Conservation (phyloP, 2,113 vertebrate species). For the Zosterops pallidus region DNA sequence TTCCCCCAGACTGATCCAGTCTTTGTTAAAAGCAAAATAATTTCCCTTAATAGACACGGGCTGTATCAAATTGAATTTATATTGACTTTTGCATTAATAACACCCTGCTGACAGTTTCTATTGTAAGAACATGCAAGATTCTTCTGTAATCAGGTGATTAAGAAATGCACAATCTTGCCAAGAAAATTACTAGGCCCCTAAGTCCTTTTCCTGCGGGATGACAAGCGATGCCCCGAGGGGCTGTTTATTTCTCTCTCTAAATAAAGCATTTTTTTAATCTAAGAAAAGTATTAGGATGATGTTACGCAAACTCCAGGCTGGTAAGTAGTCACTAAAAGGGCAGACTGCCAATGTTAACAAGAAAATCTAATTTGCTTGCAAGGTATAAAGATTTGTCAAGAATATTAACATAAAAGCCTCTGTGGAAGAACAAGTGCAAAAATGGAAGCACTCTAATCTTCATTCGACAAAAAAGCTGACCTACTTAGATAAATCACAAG, state of each 20-base stretch:
- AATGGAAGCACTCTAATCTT: constrained; percentile 82
- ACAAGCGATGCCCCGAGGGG: constrained; percentile 64
- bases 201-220: constrained; percentile 57
- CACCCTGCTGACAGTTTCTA: neutral
- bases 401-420: constrained; percentile 77
- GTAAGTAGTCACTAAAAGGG: constrained; percentile 47
- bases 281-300: constrained; percentile 75
- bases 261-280: constrained; percentile 82
- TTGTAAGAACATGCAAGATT: neutral
- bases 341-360: constrained; percentile 61
- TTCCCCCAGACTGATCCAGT: neutral
- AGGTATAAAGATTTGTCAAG: constrained; percentile 71
- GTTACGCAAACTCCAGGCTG: constrained; percentile 42
- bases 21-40: neutral
- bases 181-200: constrained; percentile 74
- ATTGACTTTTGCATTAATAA: neutral
- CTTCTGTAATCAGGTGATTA: constrained; percentile 79
- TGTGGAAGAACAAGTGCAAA: constrained; percentile 75
- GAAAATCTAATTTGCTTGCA: constrained; percentile 85
- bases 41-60: neutral
- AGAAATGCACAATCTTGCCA: constrained; percentile 64
- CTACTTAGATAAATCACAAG: constrained; percentile 69
- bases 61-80: constrained; percentile 8
- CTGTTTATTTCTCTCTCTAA: constrained; percentile 72
- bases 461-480: constrained; percentile 77